Evolutionary conservation across 2,797 vertebrate species (phyloP), one percentile per base, ranked within the genome.

Genomic region (Hylomyscus alleni): DNA sequence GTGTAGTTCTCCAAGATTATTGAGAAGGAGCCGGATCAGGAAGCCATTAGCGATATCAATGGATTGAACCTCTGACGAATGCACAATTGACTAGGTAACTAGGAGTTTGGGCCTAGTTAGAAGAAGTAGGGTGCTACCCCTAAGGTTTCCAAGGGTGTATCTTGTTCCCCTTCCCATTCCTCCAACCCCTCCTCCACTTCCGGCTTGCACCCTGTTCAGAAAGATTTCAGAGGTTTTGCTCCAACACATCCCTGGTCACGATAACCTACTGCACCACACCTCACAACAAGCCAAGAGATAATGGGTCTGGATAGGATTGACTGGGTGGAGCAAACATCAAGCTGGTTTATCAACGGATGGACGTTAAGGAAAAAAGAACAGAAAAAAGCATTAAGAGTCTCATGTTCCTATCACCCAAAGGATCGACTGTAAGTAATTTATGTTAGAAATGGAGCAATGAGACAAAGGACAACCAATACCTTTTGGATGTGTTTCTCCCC

Each of bases 401-500:
- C 89, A 92, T n/a, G 90, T 86, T 81, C 67, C 77, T 90, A 34
- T 81, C 80, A 80, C 0, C 62, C 47, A 90, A 93, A 95, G 26
- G 3, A 20, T 90, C 77, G 56, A 69, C 62, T 65, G 54, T 0
- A 7, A 81, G 80, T 47, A 2, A 90, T 47, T 52, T 44, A 22
- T 69, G 67, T 85, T 69, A 65, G 56, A 44, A 93, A 89, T 31
- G 22, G 26, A 82, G 19, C 37, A 92, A 95, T 14, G 12, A 95
- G 78, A 89, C 60, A 95, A 95, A 96, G 95, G 84, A 95, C 95
- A 93, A 58, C 97, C 94, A 91, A 62, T 98, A 98, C 97, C 97
- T 98, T 97, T 37, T 81, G 9, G 47, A 85, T 94, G 82, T 94
- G 34, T 69, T 92, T 97, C 90, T 96, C 80, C 83, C 24, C 84